Base-by-base conservation (phyloP, 37 sponge, comb jelly and placozoan species). In the Diacarnus erythraeanus region DNA sequence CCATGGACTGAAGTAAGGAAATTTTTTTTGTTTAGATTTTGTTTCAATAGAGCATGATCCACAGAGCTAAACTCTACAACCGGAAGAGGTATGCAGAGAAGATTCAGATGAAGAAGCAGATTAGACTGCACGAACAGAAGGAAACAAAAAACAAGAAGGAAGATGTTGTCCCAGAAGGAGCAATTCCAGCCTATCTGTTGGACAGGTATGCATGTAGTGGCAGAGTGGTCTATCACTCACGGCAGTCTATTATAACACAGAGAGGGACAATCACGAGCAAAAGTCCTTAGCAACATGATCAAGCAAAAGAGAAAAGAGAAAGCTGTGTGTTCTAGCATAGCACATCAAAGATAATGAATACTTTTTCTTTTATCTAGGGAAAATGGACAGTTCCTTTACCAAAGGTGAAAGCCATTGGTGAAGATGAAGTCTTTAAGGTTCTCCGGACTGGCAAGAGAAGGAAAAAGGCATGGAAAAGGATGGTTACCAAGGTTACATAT, bases 221-320 rank as follows among this genome's bases (percentile, higher is more conserved):
- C 79, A 0, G 88, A 91, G 87, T 78, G 85, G 12, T 61, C 90
- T 17, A 88, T 93, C 34, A 94, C 36, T 47, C 51, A 47, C 12
- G 51, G 12, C 12, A 47, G 12, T 47, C 10, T 47, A 63, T 27
- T 12, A 23, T 63, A 23, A 4, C 30, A 27, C 30, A 94, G 98
- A 83, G 98, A 97, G 77, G 91, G 88, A 2, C 96, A 97, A 86
- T 81, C 93, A 1, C 60, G 98, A 26, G 95, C 98, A 21, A 98
- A 98, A 69, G 96, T 98, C 0, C 86, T 98, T 18, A 93, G 89
- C 57, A 98, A 98, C 82, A 98, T 94, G 95, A 79, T 99, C 31
- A 99, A 99, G 51, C 99, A 99, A 85, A 99, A 99, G 78, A 89
- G 99, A 42, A 99, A 99, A 43, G 99, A 99, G 83, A 99, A 99